Base-by-base conservation (phyloP, 2,888 invertebrate genomes). In the Leptopilina drosophilae region DNA sequence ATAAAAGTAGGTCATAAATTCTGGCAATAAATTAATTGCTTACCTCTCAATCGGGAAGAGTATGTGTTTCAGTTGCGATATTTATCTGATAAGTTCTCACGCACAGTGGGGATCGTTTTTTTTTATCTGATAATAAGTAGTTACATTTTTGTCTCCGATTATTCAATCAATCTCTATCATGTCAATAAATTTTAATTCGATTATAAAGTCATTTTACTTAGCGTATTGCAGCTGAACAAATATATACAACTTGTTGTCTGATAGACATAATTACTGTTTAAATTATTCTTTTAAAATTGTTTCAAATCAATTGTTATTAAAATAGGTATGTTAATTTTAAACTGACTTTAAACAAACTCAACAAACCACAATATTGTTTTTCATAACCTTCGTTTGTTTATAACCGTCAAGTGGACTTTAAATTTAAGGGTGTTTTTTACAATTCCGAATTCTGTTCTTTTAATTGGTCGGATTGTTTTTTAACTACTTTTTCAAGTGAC, bases 41-140 rank as follows among this genome's bases (percentile, higher is more conserved):
- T 59, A 20, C 20, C 15, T 62, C 20, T 62, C n/a, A 62, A 62
- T 62, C 20, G 62, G 20, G 20, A 20, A 62, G 62, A 49, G 49
- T 49, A 49, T 49, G 49, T 49, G 49, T 49, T 49, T 62, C 7
- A n/a, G 8, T 62, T 15, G 20, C 20, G 62, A 62, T 62, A 15
- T 20, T 62, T 20, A 62, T 62, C 62, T 20, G 62, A 62, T 62
- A 62, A 62, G 20, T 62, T 62, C 62, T 11, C 62, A 62, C 62
- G 20, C 8, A 62, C 62, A 62, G 9, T 11, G 49, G 9, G 6
- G 59, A 59, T 42, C 42, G 8, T 5, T 8, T 62, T 20, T 62
- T 20, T 20, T 62, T 62, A 62, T 62, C 62, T 20, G 62, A 62
- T 62, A 4, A 62, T 12, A 59, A 62, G 15, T 62, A 62, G 62